Conservation (phyloP, 2,113 vertebrate genomes). For the Galbula dea region DNA sequence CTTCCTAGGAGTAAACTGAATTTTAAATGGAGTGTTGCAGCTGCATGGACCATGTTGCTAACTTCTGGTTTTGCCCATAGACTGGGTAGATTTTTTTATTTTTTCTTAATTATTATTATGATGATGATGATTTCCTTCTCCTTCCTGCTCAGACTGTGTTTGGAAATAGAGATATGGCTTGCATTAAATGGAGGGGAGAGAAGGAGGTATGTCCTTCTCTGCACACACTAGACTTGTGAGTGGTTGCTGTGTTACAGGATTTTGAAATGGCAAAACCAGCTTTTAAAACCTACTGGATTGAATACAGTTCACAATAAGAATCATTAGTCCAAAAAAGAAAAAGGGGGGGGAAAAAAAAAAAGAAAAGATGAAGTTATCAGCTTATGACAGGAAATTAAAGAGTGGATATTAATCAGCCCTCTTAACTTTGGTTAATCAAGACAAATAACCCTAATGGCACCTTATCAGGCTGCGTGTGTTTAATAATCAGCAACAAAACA, state of each 20-base stretch:
- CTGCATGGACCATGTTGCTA: conserved; percentile 79
- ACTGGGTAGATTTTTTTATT: conserved; percentile 27
- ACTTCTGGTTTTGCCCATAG: conserved; percentile 77
- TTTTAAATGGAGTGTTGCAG: conserved; percentile 93
- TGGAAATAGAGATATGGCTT: conserved; percentile 29
- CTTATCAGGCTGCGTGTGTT: not conserved
- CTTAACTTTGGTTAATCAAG: conserved; percentile 37
- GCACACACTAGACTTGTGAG: conserved; percentile 37
- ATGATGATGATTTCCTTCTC: not conserved
- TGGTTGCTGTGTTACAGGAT: conserved; percentile 50
- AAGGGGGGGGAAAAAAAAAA: not conserved
- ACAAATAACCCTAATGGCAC: conserved; percentile 1
- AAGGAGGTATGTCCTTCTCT: conserved; percentile 27
- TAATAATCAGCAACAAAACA: not conserved
- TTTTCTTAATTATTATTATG: no score
- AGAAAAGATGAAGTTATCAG: conserved; percentile 47
- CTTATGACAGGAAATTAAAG: conserved; percentile 58
- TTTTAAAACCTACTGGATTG: conserved; percentile 40
- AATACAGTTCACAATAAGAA: conserved; percentile 38
- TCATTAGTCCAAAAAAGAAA: not conserved
- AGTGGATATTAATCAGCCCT: conserved; percentile 31
- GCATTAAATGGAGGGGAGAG: conserved; percentile 24
- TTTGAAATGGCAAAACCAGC: conserved; percentile 56
- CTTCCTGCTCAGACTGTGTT: conserved; percentile 35
- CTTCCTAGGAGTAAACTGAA: conserved; percentile 99